These are phyloP conservation scores for Australoheros facetus DNA, from an alignment of 2,797 vertebrate species.

Conservation along the genomic window DNA sequence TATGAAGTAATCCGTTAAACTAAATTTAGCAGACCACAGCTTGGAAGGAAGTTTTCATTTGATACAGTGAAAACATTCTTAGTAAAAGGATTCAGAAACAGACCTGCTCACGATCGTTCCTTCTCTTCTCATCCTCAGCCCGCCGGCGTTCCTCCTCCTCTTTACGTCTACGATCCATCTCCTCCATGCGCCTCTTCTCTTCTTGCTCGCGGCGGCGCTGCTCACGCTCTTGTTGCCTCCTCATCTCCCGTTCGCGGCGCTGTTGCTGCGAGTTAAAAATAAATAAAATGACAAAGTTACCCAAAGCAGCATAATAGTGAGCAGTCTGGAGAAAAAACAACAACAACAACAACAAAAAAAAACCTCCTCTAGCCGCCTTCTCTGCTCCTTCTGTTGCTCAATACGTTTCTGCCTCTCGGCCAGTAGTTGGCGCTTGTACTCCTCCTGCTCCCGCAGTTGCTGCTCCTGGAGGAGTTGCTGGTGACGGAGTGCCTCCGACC, in stretches of 20 bases:
- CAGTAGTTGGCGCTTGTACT: constrained; percentile 89
- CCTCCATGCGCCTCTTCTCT: constrained; percentile 92
- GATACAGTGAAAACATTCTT: too few relatives aligned
- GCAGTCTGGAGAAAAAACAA: rapidly evolving
- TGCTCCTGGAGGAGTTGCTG: constrained; percentile 88
- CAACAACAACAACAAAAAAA: not conserved
- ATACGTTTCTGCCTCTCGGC: constrained; percentile 91
- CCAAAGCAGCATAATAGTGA: rapidly evolving
- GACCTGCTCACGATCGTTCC: constrained; percentile 95
- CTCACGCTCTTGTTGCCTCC: constrained; percentile 95
- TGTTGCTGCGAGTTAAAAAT: constrained; percentile 86
- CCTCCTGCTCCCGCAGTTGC: constrained; percentile 89
- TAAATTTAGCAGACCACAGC: too few relatives aligned
- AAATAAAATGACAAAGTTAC: not conserved
- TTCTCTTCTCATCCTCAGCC: constrained; percentile 93
- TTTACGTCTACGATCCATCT: constrained; percentile 92
- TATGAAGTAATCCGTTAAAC: not conserved
- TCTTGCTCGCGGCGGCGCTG: constrained; percentile 94
- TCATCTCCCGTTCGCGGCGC: constrained; percentile 91
- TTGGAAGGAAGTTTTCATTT: too few relatives aligned
- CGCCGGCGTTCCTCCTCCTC: constrained; percentile 95
- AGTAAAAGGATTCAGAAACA: not conserved
- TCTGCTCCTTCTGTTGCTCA: constrained; percentile 92
- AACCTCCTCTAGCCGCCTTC: constrained; percentile 89
- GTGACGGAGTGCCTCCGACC: constrained; percentile 86